Base-by-base conservation (phyloP, 2,888 invertebrate genomes). In the Syritta pipiens region DNA sequence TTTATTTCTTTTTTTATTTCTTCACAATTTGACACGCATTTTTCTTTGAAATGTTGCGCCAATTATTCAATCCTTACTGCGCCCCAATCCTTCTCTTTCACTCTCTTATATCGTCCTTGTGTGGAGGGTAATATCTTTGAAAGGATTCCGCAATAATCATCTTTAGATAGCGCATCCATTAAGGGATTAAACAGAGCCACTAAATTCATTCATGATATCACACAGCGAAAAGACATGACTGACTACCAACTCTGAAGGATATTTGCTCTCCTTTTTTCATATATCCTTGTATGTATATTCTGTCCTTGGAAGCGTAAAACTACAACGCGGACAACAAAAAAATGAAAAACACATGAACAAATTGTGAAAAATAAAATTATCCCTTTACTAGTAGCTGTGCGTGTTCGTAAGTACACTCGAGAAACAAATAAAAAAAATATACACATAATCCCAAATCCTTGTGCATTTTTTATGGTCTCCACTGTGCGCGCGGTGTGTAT, bases 391-490 rank as follows among this genome's bases (percentile, higher is more conserved):
- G 69, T 35, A 53, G 35, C 53, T 55, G 48, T 51, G 49, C 49
- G 10, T 53, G 28, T 46, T 55, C 37, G 17, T 40, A 44, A 63
- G 65, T 55, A 71, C 44, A 57, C 69, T 69, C 51, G 28, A 59
- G 44, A 32, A 63, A 30, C 44, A 42, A 10, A 53, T 22, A 46
- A 12, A 46, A 35, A 24, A 37, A 37, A 37, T 37, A 32, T 32
- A 37, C 26, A 46, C 26, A 77, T 77, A 77, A 77, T 71, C 65
- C 32, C 40, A 65, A 59, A 77, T 77, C 77, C 77, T 77, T 71
- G 77, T 77, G 77, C 77, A 77, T 71, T 77, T 77, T 77, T 77
- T 77, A 76, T 69, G 30, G 63, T n/a, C n/a, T n/a, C n/a, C n/a
- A n/a, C n/a, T n/a, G n/a, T 7, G 37, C 37, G 37, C 17, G 19